phyloP scores from a whole-genome alignment of 1,140 invertebrate genomes.

The Brachionus asplanchnoidis region DNA sequence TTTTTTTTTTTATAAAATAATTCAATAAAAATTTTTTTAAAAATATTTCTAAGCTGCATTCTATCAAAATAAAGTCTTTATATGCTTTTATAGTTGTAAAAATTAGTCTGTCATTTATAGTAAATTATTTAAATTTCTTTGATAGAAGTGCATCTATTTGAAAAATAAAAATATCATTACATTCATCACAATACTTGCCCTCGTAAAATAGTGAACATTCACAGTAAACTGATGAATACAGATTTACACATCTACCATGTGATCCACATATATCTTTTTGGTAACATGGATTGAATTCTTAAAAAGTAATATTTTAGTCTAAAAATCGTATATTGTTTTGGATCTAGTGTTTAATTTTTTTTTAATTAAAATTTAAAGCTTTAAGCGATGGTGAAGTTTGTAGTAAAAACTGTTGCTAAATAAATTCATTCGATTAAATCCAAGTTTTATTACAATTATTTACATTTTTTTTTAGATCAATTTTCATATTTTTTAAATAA shows the following conservation, averaged over 20 bases:
- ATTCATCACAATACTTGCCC: conserved; percentile 27
- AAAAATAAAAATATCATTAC: neutral
- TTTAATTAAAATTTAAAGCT: neutral
- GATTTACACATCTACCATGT: conserved; percentile 27
- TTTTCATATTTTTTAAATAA: too few species aligned
- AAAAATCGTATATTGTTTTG: too few species aligned
- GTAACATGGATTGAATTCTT: conserved; percentile 40
- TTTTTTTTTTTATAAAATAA: too few species aligned
- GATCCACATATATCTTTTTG: conserved; percentile 4
- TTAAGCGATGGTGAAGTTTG: neutral
- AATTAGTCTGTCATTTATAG: neutral
- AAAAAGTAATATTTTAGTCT: neutral
- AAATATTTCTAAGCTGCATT: neutral
- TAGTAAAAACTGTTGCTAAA: too few species aligned
- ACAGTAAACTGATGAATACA: neutral
- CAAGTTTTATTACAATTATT: too few species aligned
- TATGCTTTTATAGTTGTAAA: too few species aligned
- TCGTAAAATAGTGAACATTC: conserved; percentile 25
- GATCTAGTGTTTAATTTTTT: neutral
- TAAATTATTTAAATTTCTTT: neutral
- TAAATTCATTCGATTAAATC: too few species aligned
- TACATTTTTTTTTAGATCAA: too few species aligned
- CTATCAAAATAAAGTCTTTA: neutral
- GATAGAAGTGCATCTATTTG: neutral
- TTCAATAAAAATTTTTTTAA: too few species aligned